Conservation (phyloP, 2,888 invertebrate genomes). For the Germaria angustata region DNA sequence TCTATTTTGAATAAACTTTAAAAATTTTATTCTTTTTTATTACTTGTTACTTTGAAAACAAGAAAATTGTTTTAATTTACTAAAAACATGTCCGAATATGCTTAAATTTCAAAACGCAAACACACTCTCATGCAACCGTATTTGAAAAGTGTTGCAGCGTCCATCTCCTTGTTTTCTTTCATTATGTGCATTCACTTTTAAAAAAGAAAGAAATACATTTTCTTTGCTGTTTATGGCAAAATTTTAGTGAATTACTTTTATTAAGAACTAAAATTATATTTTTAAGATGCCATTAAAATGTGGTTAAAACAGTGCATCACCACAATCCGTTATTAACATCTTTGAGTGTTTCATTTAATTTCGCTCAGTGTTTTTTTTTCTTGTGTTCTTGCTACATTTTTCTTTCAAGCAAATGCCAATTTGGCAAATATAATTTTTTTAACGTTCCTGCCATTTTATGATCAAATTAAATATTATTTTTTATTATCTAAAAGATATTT, state of each 20-base stretch:
- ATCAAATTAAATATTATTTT: constrained; percentile 33
- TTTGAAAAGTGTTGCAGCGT: not conserved
- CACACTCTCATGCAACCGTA: not conserved
- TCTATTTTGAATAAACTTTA: constrained; percentile 9
- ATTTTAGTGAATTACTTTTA: constrained; percentile 29
- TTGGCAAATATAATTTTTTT: not conserved
- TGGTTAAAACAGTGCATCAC: constrained; percentile 12
- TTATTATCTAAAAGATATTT: constrained; percentile 13
- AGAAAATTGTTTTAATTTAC: constrained; percentile 55
- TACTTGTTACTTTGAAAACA: not conserved
- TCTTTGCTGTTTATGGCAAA: not conserved
- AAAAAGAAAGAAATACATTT: not conserved
- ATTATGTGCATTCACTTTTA: not conserved
- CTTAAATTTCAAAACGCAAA: not conserved
- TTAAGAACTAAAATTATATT: constrained; percentile 43
- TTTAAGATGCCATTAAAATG: constrained; percentile 52
- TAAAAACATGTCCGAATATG: constrained; percentile 41
- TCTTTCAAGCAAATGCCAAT: not conserved
- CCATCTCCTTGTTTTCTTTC: not conserved
- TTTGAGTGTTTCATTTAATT: constrained; percentile 21
- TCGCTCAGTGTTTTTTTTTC: constrained; percentile 4
- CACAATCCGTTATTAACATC: not conserved
- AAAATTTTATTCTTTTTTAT: constrained; percentile 6
- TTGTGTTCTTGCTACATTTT: no score
- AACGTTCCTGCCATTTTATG: not conserved